Evolutionary conservation across 2,888 invertebrate species (phyloP).

Genomic region (Erebia ligea): DNA sequence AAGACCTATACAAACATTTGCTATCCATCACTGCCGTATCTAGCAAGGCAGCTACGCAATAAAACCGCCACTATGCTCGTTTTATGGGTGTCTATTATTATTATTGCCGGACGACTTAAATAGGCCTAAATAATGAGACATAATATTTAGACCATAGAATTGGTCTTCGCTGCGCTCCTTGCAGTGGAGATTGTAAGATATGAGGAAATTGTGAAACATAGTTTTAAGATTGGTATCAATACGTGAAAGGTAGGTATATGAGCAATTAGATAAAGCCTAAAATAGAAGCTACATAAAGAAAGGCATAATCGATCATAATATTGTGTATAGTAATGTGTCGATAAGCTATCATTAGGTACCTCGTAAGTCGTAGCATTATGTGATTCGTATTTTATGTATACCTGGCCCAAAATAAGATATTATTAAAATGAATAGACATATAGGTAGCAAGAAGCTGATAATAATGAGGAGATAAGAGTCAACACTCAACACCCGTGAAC

Average conservation of each 20-base stretch:
- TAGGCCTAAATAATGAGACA: neutral
- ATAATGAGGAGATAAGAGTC: constrained; percentile 29
- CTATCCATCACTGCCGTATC: constrained; percentile 26
- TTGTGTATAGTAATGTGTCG: too few species aligned
- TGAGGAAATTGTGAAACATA: constrained; percentile 1
- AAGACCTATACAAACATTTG: constrained; percentile 28
- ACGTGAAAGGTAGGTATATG: too few species aligned
- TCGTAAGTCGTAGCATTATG: too few species aligned
- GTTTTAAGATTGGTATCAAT: neutral
- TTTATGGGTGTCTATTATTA: constrained; percentile 35
- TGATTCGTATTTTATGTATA: too few species aligned
- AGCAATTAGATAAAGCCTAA: too few species aligned
- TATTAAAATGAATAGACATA: constrained; percentile 4
- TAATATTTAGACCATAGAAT: neutral
- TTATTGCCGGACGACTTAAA: constrained; percentile 19
- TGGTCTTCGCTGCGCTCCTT: too few species aligned
- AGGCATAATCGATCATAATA: too few species aligned
- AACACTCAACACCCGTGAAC: neutral
- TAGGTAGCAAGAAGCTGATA: constrained; percentile 1
- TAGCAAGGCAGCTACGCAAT: constrained; percentile 23
- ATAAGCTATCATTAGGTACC: neutral
- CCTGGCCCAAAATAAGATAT: neutral
- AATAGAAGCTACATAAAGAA: too few species aligned
- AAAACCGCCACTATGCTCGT: constrained; percentile 31
- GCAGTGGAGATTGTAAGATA: neutral